Conservation (phyloP, 1,140 invertebrate genomes). For the Cotesia glomerata region DNA sequence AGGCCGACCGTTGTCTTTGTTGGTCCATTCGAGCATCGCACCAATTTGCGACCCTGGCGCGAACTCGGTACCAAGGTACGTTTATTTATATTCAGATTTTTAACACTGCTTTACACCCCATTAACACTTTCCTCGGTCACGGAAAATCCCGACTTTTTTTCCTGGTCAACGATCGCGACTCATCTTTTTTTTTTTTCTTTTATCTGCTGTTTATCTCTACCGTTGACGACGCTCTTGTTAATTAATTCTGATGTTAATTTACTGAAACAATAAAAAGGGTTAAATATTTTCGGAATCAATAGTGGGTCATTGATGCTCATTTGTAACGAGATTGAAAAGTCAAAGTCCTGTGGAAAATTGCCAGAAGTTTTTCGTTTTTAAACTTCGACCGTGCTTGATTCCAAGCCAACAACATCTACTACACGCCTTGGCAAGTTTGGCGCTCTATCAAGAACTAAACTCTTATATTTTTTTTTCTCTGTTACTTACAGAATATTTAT, state of each 20-base stretch:
- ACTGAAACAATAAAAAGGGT: neutral
- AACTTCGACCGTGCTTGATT: conserved; percentile 34
- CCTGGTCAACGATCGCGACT: neutral
- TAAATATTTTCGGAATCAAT: conserved; percentile 10
- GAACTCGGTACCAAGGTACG: conserved; percentile 79
- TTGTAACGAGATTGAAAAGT: conserved; percentile 18
- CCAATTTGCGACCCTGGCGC: conserved; percentile 84
- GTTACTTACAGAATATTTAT: neutral
- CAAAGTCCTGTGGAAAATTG: conserved; percentile 29
- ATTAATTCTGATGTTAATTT: neutral
- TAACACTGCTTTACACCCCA: neutral
- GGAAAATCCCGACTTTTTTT: neutral
- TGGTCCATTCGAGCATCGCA: conserved; percentile 86
- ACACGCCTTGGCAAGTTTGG: conserved; percentile 9
- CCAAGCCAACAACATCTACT: conserved; percentile 27
- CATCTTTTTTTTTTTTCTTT: no score
- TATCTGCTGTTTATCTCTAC: no score
- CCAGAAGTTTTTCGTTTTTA: conserved; percentile 30
- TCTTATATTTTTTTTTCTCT: neutral
- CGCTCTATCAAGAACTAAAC: neutral
- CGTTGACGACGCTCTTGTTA: no score
- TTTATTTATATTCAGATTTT: conserved; percentile 18
- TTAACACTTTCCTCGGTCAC: neutral
- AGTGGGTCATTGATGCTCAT: conserved; percentile 24
- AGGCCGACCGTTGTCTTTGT: conserved; percentile 76